Percentiles rank a stretch among this genome's conserved stretches.
Evolutionary conservation across 2,113 vertebrate species (phyloP).

Genomic region (mouse (Mus musculus)): GRCm39 chr14:56133001-56133500

Average conservation of each 20-base stretch:
- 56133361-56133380: slow-evolving; percentile 56
- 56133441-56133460: slow-evolving; percentile 62
- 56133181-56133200: slow-evolving; percentile 22
- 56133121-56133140: slow-evolving; percentile 15
- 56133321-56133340: slow-evolving; percentile 13
- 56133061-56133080: background rate
- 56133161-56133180: slow-evolving; percentile 45
- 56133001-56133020: background rate
- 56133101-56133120: background rate
- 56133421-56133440: slow-evolving; percentile 50
- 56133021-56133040: background rate
- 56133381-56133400: slow-evolving; percentile 63
- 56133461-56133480: slow-evolving; percentile 78
- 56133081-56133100: background rate
- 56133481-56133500: slow-evolving; percentile 74
- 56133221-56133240: background rate
- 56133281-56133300: slow-evolving; percentile 34
- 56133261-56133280: slow-evolving; percentile 69
- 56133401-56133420: slow-evolving; percentile 43
- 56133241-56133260: slow-evolving; percentile 49
- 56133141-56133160: slow-evolving; percentile 39
- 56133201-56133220: background rate
- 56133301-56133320: slow-evolving; percentile 51
- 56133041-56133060: background rate
- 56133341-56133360: slow-evolving; percentile 49